These are phyloP conservation scores for Colaptes auratus DNA, from an alignment of 2,113 vertebrate species.

Conservation along the genomic window DNA sequence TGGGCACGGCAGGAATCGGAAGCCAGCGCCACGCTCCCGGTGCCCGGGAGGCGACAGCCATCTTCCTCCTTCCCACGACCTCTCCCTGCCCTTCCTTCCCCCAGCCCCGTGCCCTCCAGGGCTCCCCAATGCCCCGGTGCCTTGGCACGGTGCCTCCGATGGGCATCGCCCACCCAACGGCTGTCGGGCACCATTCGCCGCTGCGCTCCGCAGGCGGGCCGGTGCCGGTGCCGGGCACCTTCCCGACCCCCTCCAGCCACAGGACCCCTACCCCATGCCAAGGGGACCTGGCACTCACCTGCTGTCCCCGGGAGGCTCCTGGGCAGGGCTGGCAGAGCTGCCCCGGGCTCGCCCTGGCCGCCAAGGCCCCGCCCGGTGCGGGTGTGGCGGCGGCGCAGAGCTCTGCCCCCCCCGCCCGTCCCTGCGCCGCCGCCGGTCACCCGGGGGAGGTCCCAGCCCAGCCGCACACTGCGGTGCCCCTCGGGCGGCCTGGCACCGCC, in stretches of 20 bases:
- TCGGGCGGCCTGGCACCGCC: background rate
- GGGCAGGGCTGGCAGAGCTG: background rate
- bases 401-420: background rate
- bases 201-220: background rate
- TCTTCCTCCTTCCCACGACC: background rate
- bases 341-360: background rate
- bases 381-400: background rate
- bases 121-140: background rate
- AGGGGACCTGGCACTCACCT: background rate
- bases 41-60: background rate
- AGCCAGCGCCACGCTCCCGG: fast-evolving
- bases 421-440: fast-evolving
- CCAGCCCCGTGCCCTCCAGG: background rate
- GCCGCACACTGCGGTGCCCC: fast-evolving
- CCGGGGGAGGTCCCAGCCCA: background rate
- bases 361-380: constrained; percentile 12
- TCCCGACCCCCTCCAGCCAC: fast-evolving
- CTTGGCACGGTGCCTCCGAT: background rate
- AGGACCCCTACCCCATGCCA: background rate
- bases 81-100: background rate
- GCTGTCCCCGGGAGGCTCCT: background rate
- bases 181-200: background rate
- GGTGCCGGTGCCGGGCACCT: background rate
- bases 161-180: background rate
- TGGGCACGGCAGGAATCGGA: background rate